phyloP scores from a whole-genome alignment of 2,888 invertebrate species.

The Dasysyrphus tricinctus region DNA sequence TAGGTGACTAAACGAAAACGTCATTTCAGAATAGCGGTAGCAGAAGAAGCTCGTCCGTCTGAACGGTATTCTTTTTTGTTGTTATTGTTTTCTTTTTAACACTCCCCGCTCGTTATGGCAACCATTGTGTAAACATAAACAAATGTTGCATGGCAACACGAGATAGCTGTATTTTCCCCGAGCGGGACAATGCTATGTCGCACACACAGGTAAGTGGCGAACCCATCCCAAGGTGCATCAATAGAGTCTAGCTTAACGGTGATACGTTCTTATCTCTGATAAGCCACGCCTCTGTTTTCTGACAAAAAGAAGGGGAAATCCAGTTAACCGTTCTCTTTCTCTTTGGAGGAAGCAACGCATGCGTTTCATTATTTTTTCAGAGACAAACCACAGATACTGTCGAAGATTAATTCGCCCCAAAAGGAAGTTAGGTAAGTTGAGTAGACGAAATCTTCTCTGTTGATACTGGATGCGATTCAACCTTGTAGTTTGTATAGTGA shows the following conservation, averaged over 20 bases:
- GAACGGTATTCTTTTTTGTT: conserved; percentile 1
- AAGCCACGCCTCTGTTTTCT: conserved; percentile 48
- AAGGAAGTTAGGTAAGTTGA: neutral
- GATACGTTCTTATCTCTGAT: conserved; percentile 58
- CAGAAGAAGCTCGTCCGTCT: conserved; percentile 46
- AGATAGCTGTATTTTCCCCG: conserved; percentile 33
- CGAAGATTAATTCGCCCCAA: neutral
- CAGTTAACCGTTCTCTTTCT: conserved; percentile 35
- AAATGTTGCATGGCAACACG: conserved; percentile 66
- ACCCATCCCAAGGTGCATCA: conserved; percentile 49
- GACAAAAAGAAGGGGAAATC: conserved; percentile 53
- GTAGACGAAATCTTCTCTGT: neutral
- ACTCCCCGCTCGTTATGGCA: conserved; percentile 65
- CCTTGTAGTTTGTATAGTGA: neutral
- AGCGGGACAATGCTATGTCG: neutral
- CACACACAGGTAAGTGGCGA: conserved; percentile 24
- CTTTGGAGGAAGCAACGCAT: conserved; percentile 29
- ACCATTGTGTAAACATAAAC: conserved; percentile 75
- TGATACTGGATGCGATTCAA: conserved; percentile 30
- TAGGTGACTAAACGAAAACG: conserved; percentile 61
- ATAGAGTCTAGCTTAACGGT: conserved; percentile 39
- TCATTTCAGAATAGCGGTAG: conserved; percentile 46
- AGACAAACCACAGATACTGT: conserved; percentile 1
- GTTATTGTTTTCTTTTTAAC: neutral
- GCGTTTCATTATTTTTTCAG: conserved; percentile 7